A percentile compares a stretch with the other conserved stretches of the same genome.
These are phyloP conservation scores for Piprites chloris DNA, from an alignment of 2,113 vertebrate species.

Conservation along the genomic window DNA sequence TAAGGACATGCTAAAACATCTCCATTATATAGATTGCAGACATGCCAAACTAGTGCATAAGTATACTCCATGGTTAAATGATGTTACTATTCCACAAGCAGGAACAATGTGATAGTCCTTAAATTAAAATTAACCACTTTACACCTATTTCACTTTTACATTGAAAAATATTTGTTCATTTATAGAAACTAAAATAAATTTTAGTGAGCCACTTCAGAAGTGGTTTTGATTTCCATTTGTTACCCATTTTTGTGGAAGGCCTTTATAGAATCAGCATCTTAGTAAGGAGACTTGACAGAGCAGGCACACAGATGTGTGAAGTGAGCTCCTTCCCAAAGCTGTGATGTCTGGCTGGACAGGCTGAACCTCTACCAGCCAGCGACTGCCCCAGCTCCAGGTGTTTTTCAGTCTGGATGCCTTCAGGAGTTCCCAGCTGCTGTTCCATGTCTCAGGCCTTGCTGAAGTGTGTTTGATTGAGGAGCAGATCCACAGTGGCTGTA, in stretches of 20 bases:
- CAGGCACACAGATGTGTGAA: not conserved
- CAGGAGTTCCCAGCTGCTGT: not conserved
- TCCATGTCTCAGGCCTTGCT: not conserved
- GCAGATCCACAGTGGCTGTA: not conserved
- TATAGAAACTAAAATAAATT: not conserved
- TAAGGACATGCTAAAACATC: not conserved
- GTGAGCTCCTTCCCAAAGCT: not conserved
- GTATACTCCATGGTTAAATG: not conserved
- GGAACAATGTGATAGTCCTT: not conserved
- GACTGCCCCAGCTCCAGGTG: not conserved
- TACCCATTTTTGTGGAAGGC: not conserved
- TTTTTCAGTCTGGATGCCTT: not conserved
- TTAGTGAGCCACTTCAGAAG: not conserved
- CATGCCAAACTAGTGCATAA: not conserved
- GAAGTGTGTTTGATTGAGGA: not conserved
- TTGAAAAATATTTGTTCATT: not conserved
- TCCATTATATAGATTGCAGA: not conserved
- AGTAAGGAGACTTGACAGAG: not conserved
- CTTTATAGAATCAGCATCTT: not conserved
- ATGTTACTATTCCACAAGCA: not conserved
- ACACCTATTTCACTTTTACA: not conserved
- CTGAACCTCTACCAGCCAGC: fast-evolving
- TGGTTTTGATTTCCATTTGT: not conserved
- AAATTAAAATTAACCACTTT: not conserved
- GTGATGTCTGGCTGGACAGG: fast-evolving